A percentile compares a stretch with the other conserved stretches of the same genome.
These are phyloP conservation scores for human (Homo sapiens) DNA, from an alignment of 2,113 vertebrate species.

Conservation along the genomic window GRCh38 chr5:70985001-70985500, in stretches of 20 bases:
- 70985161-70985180: not conserved
- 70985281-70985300: constrained; percentile 42
- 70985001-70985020: constrained; percentile 34
- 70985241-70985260: constrained; percentile 67
- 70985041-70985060: constrained; percentile 45
- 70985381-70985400: constrained; percentile 70
- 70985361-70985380: constrained; percentile 27
- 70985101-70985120: not conserved
- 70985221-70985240: constrained; percentile 63
- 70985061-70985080: not conserved
- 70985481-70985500: constrained; percentile 63
- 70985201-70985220: constrained; percentile 64
- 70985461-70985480: not conserved
- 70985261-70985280: constrained; percentile 53
- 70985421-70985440: constrained; percentile 49
- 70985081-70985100: not conserved
- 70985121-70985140: constrained; percentile 55
- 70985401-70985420: constrained; percentile 71
- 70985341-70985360: constrained; percentile 70
- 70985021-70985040: constrained; percentile 25
- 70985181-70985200: not conserved
- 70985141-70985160: not conserved
- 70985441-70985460: constrained; percentile 63
- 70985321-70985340: constrained; percentile 58
- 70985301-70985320: constrained; percentile 63